Evolutionary conservation across 2,797 vertebrate genomes (phyloP), one percentile per base, ranked within the genome.

Genomic region (Cygnus olor): DNA sequence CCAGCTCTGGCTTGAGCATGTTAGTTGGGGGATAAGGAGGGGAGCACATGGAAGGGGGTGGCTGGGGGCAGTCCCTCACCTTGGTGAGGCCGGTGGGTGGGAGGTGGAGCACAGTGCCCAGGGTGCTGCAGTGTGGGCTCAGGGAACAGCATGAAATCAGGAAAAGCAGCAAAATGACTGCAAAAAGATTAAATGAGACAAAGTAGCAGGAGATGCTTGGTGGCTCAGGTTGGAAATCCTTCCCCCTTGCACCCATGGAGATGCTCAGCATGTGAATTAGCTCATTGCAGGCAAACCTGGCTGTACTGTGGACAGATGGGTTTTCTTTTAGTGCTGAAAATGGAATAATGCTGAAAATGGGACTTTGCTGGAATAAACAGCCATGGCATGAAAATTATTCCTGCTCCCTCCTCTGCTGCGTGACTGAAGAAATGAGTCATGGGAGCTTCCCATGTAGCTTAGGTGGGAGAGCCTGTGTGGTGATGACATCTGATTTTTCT

Each of bases 51-150:
- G 24, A 44, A 44, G 32, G 69, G 53, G 24, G 71, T 0, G 3
- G n/a, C 51, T 18, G 0, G 2, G 28, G 40, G 19, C 36, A 42
- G 53, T n/a, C 21, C 60, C 28, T 80, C 3, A 1, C 53, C 34
- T 57, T 32, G 21, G n/a, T 28, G 47, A 42, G 21, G 36, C 32
- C 3, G 0, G 1, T 10, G 42, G 70, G 53, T 0, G 0, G 1
- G 15, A 88, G 68, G n/a, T 30, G 36, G 25, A 51, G 16, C 21
- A 21, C 3, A 5, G 27, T n/a, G 22, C 19, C 20, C 1, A 0
- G 20, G 20, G 15, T 1, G 9, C 27, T 49, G 66, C 60, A 21
- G 4, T 0, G 79, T 32, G 63, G 32, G 44, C 71, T 74, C 38
- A 42, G 8, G 15, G 30, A 66, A 40, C 8, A 44, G 40, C 27